Base-by-base conservation (phyloP, 1,140 invertebrate species). In the Rhagoletis zephyria region DNA sequence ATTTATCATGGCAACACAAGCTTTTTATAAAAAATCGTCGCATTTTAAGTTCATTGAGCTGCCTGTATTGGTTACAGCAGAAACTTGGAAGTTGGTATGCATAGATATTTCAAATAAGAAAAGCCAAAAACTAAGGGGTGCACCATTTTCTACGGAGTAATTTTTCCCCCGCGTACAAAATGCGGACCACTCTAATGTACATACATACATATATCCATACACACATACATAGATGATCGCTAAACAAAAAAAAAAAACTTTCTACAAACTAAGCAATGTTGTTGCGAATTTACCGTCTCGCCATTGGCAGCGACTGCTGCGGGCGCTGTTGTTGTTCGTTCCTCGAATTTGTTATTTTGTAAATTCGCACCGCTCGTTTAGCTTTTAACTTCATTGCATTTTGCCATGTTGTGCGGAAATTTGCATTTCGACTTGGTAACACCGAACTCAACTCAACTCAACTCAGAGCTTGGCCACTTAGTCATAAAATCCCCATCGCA, bases 331-430 rank as follows among this genome's bases (percentile, higher is more conserved):
- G 45, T 77, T 77, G 74, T 19, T 48, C 74, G 45, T 81, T 81
- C 56, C 30, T 56, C n/a, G 51, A 56, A 81, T 81, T 81, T 81
- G 48, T 81, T 81, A 81, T 81, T 81, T 81, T 3, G 74, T 56
- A 9, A 4, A 81, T 19, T 51, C 74, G 19, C 48, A 81, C 4
- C 74, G 74, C 74, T 81, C 67, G 74, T 81, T 81, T 81, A 56
- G 74, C 74, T 81, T 81, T 81, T 19, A 81, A 81, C 74, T 81
- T 81, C 74, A 81, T 56, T 81, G 74, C 74, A 81, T 81, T 81
- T 81, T n/a, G 42, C 42, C 48, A 81, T 59, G 74, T 81, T 81
- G 45, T 56, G 74, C 48, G 74, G 74, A 81, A 77, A 81, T 81
- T 81, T 81, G 74, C 74, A 81, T 81, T 81, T 81, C 74, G 48